Evolutionary conservation across 2,888 invertebrate species (phyloP).

Genomic region (Trimorus sp.): DNA sequence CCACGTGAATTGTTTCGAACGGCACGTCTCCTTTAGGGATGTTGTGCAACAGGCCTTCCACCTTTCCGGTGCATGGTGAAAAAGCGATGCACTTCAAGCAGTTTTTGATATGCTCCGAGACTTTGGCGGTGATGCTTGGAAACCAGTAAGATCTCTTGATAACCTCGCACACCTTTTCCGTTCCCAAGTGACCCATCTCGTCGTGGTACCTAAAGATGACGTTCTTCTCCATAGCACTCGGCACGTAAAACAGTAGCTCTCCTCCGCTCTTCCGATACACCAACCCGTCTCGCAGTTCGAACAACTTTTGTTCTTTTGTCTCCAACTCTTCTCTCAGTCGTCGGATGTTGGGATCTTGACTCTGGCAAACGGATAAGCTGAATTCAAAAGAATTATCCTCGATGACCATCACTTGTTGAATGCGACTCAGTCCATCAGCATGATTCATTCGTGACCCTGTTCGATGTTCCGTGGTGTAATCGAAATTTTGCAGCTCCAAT

Average conservation of each 20-base stretch:
- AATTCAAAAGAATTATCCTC: too few species aligned
- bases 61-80: constrained; percentile 44
- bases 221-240: too few species aligned
- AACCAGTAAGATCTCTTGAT: constrained; percentile 52
- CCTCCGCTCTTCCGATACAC: too few species aligned
- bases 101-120: constrained; percentile 36
- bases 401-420: constrained; percentile 1
- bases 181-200: constrained; percentile 48
- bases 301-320: too few species aligned
- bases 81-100: constrained; percentile 65
- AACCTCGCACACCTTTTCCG: constrained; percentile 54
- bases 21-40: constrained; percentile 52
- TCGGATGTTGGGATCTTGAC: too few species aligned
- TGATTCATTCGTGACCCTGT: constrained; percentile 1
- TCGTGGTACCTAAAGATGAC: too few species aligned
- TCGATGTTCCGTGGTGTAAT: constrained; percentile 13
- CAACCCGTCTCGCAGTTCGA: too few species aligned
- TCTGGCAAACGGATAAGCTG: too few species aligned
- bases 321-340: too few species aligned
- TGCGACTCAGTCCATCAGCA: constrained; percentile 17
- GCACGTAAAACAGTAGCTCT: too few species aligned
- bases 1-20: background rate
- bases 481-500: constrained; percentile 8
- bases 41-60: constrained; percentile 55
- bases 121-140: constrained; percentile 37